Percentiles rank a stretch among this genome's conserved stretches.
These are phyloP conservation scores for Gordius sp. DNA, from an alignment of 2,888 invertebrate species.

Conservation along the genomic window DNA sequence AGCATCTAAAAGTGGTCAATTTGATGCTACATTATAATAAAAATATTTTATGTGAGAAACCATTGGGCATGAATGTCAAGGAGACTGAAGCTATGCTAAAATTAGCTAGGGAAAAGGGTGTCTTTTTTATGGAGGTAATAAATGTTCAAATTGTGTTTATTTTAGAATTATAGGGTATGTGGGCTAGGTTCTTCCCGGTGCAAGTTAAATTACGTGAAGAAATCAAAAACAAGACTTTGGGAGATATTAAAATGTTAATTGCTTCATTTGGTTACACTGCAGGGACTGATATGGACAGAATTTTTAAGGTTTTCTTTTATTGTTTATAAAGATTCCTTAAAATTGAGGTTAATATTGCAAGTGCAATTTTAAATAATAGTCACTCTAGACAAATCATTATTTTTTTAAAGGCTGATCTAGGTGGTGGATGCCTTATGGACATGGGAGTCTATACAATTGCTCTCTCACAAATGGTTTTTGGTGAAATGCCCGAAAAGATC, in stretches of 20 bases:
- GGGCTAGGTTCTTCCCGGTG: constrained; percentile 7
- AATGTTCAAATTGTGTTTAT: too few species aligned
- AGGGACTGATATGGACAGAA: background rate
- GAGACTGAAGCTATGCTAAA: constrained; percentile 2
- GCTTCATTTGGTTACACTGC: background rate
- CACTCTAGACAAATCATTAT: too few species aligned
- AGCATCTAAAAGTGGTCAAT: background rate
- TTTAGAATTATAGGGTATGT: constrained; percentile 9
- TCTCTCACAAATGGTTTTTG: constrained; percentile 12
- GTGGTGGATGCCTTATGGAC: constrained; percentile 7
- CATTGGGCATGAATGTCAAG: constrained; percentile 6
- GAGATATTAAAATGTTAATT: background rate
- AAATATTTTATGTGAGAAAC: constrained; percentile 5
- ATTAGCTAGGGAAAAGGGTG: background rate
- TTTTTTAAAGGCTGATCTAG: constrained; percentile 1
- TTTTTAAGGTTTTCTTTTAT: background rate
- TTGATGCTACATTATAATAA: background rate
- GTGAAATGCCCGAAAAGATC: constrained; percentile 3
- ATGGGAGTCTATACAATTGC: constrained; percentile 4
- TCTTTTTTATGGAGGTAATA: constrained; percentile 10
- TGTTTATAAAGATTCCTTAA: too few species aligned
- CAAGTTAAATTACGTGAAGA: constrained; percentile 8
- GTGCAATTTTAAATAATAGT: too few species aligned
- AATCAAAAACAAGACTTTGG: constrained; percentile 1
- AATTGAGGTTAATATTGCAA: too few species aligned